Evolutionary conservation across 2,888 invertebrate genomes (phyloP), one percentile per base, ranked within the genome.

Genomic region (Drosophila ezoana): DNA sequence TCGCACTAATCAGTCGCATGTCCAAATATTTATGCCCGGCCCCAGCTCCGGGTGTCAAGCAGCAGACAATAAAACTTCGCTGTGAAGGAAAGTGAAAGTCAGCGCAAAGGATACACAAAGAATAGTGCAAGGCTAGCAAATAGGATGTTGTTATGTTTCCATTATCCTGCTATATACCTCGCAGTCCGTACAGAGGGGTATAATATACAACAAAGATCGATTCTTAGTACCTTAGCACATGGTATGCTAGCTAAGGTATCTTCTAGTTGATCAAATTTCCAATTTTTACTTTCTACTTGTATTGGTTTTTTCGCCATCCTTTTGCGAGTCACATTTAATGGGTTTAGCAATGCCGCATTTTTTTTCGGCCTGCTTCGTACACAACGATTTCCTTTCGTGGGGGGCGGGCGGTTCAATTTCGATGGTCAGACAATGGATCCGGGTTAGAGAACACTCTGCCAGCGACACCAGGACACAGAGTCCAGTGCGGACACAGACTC

Each of bases 1-100:
- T 38, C 38, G 51, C 79, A 71, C 82, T 87, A 87, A 87, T 87
- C 88, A 82, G 76, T 79, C 82, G 68, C 62, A 68, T 70, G 87
- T 76, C 59, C 85, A 87, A 89, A 87, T 87, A 87, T 87, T 87
- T 86, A 79, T 73, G 57, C 51, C 58, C 72, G 14, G 28, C 48
- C 48, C 16, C 9, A 28, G n/a, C 37, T 37, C 14, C 32, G 20
- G 45, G 70, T 80, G 74, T 80, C 71, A 59, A 74, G 49, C 52
- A 41, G 14, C 45, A 40, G 43, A 52, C 44, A 63, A 75, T 56
- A 51, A 62, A 41, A 48, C 32, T 10, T 1, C 35, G 23, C 14
- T 41, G 35, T 44, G 32, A 47, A 43, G 32, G 68, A 77, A 76
- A 75, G 78, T 81, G 81, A 79, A 67, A 80, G 79, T 77, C 72